Base-by-base conservation (phyloP, 2,113 vertebrate genomes). In the Coryphaenoides rupestris region DNA sequence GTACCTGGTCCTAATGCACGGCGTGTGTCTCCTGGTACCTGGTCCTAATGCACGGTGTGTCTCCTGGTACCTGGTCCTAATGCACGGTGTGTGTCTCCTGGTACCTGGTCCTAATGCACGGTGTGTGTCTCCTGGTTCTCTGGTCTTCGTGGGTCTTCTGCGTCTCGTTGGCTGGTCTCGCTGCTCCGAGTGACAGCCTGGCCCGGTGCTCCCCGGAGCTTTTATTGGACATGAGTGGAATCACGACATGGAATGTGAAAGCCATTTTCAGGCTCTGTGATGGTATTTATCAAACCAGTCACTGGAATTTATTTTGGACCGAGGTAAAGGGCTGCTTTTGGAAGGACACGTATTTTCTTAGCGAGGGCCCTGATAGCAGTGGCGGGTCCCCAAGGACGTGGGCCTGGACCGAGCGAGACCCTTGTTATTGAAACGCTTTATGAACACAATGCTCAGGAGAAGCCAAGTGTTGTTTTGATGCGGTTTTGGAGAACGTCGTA, bases 201-300 rank as follows among this genome's bases (percentile, higher is more conserved):
- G 21, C 33, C 57, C n/a, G n/a, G 21, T 33, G 75, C 83, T 79
- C 77, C 80, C 33, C 79, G 83, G 56, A 66, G 46, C 57, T 79
- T 86, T 84, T 81, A 81, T 77, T 81, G 76, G 72, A 87, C 76
- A 85, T 76, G 69, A 77, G 73, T 74, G 73, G 73, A 85, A 80
- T 82, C 68, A 69, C 72, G 80, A 76, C 77, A 73, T 72, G 60
- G 72, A 76, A 85, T 79, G 78, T 74, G 73, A 64, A 77, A 77
- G 69, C 80, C 63, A 59, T 81, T 85, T 83, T 78, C 19, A 57
- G 49, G 56, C 63, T 60, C 62, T 57, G 50, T n/a, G 55, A 63
- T 40, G 17, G 26, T 26, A 59, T 21, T 21, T 23, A 73, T 45
- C 19, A 60, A 65, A 58, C 68, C 67, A 60, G 66, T 75, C 74